Conservation (phyloP, 2,797 vertebrate genomes). For the Sebastes minor region DNA sequence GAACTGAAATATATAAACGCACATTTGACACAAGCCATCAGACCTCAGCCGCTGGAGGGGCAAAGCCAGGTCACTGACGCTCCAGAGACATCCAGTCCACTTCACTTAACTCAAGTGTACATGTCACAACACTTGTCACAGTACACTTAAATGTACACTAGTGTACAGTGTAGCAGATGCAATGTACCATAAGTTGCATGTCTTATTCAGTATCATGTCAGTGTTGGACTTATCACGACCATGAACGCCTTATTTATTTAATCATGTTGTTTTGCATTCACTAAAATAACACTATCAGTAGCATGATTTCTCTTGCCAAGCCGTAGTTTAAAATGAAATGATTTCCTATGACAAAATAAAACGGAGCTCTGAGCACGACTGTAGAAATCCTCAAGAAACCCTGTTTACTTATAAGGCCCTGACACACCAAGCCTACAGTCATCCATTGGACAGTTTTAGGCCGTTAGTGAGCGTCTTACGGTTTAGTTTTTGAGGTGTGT, state of each 20-base stretch:
- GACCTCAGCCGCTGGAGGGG: conserved; percentile 11
- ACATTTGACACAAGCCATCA: conserved; percentile 24
- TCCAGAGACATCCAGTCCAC: conserved; percentile 40
- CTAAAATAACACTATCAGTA: neutral
- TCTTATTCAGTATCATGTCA: neutral
- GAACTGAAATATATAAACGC: conserved; percentile 25
- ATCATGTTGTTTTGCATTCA: conserved; percentile 10
- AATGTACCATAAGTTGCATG: neutral
- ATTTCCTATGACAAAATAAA: neutral
- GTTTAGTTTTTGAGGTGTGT: no score
- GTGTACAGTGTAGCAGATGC: neutral
- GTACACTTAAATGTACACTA: neutral
- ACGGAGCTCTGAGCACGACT: no score
- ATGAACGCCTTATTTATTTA: neutral
- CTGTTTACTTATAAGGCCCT: no score
- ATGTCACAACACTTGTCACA: conserved; percentile 41
- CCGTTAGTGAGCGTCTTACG: no score
- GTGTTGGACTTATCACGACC: neutral
- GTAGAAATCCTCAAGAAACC: neutral
- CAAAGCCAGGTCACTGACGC: conserved; percentile 37
- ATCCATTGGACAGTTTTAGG: no score
- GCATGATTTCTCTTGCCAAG: neutral
- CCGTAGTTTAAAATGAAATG: neutral
- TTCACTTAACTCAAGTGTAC: conserved; percentile 44
- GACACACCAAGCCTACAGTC: no score